Conservation (phyloP, 2,888 invertebrate species). For the Cheilosia vernalis region DNA sequence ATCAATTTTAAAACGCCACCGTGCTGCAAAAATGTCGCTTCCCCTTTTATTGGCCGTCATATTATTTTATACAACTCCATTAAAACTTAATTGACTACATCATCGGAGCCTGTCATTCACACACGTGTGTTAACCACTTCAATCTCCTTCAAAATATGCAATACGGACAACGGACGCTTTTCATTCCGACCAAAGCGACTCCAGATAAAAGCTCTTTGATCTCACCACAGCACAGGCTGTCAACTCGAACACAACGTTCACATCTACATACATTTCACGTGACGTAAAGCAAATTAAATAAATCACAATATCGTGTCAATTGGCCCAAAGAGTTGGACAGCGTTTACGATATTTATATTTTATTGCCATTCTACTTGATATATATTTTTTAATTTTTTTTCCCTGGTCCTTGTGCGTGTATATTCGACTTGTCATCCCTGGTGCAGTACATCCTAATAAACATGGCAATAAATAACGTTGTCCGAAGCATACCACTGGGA, state of each 20-base stretch:
- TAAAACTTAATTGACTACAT: too few relatives aligned
- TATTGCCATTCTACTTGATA: slow-evolving; percentile 9
- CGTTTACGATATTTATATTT: slow-evolving; percentile 66
- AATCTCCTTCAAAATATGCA: neutral
- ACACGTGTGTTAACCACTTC: neutral
- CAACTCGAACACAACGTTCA: slow-evolving; percentile 29
- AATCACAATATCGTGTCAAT: slow-evolving; percentile 74
- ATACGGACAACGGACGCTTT: too few relatives aligned
- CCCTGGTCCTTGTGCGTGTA: slow-evolving; percentile 10
- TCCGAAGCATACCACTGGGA: slow-evolving; percentile 66
- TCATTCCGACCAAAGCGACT: neutral
- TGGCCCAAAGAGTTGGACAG: slow-evolving; percentile 57
- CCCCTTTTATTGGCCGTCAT: too few relatives aligned
- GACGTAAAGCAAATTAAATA: slow-evolving; percentile 62
- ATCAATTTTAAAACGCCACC: too few relatives aligned
- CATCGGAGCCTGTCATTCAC: too few relatives aligned
- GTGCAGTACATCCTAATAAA: slow-evolving; percentile 72
- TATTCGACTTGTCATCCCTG: slow-evolving; percentile 70
- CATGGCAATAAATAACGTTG: slow-evolving; percentile 71
- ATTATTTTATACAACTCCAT: too few relatives aligned
- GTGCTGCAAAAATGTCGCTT: too few relatives aligned
- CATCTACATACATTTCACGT: slow-evolving; percentile 35
- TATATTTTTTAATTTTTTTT: neutral
- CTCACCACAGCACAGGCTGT: slow-evolving; percentile 41
- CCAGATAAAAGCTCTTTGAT: slow-evolving; percentile 55